A percentile compares a stretch with the other conserved stretches of the same genome.
Evolutionary conservation across 2,888 invertebrate genomes (phyloP).

Genomic region (Heliconius hortense): DNA sequence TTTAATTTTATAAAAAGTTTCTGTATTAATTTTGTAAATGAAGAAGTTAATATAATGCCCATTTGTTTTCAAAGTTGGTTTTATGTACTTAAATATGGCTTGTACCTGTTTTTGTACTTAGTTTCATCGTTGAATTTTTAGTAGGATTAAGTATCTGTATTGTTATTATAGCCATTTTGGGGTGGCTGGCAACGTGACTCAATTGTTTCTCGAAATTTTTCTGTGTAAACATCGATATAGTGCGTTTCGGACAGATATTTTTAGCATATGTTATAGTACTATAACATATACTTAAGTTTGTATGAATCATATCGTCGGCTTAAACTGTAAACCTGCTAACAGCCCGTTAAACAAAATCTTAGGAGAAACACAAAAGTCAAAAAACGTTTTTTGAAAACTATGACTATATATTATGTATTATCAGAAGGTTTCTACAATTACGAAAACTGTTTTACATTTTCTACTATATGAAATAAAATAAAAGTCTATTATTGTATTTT

Average conservation of each 20-base stretch:
- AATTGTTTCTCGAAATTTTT: slow-evolving; percentile 39
- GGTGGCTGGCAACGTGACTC: slow-evolving; percentile 37
- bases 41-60: too few species aligned
- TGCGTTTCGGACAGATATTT: slow-evolving; percentile 28
- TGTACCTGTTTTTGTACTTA: slow-evolving; percentile 20
- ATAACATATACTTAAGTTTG: slow-evolving; percentile 26
- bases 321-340: too few species aligned
- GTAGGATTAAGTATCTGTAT: slow-evolving; percentile 42
- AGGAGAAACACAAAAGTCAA: too few species aligned
- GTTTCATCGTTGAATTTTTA: slow-evolving; percentile 42
- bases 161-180: slow-evolving; percentile 38
- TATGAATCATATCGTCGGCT: slow-evolving; percentile 27
- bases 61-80: slow-evolving; percentile 6
- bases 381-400: too few species aligned
- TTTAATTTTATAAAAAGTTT: neutral
- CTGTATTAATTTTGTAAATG: neutral
- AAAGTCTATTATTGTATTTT: too few species aligned
- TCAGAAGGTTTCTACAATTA: too few species aligned
- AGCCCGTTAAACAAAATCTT: too few species aligned
- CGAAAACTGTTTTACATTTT: too few species aligned
- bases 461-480: too few species aligned
- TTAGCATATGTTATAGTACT: slow-evolving; percentile 6
- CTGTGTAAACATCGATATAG: slow-evolving; percentile 23
- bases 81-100: neutral
- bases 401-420: too few species aligned